Evolutionary conservation across 64 coral and sea anemone species (phyloP), one percentile per base, ranked within the genome.

Genomic region (Pocillopora verrucosa): DNA sequence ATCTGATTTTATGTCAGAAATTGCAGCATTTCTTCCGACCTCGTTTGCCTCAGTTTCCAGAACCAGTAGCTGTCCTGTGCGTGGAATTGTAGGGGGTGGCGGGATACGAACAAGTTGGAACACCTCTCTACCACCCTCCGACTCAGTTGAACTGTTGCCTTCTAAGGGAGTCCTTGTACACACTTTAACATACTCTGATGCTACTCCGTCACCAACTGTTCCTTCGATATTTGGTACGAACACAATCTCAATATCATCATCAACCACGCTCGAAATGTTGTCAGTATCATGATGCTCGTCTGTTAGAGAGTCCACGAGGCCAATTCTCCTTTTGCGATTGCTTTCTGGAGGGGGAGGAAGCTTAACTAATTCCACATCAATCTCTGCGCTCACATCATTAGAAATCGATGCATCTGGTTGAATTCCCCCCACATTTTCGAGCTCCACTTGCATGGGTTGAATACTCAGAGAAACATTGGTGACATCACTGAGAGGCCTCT

Each of bases 101-200:
- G 82, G 82, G 72, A 85, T 70, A 57, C 82, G 82, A 57, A 85
- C 82, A 72, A 85, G 36, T 58, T 85, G 63, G 19, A 85, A 65
- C 65, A 85, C 19, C 20, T 56, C 80, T 58, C 25, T 4, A 58
- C 10, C 17, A 69, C 15, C 15, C 14, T 72, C 82, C n/a, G 4
- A 20, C 19, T 85, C 65, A 9, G 22, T 24, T 24, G 82, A 3
- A 16, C 13, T 10, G 45, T 4, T 15, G 10, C 13, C 4, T 4
- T 56, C 15, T 24, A 83, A 16, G 51, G 20, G 30, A 45, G 61
- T 36, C 37, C 2, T 57, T 13, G 22, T 16, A 36, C 61, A 45
- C 4, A 5, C 13, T 17, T 62, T 25, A 12, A 7, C 68, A 20
- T 57, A 36, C 72, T 56, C 63, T 72, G 56, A 20, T 72, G 16